Evolutionary conservation across 2,888 invertebrate genomes (phyloP), one percentile per base, ranked within the genome.

Genomic region (Clistopyga incitator): DNA sequence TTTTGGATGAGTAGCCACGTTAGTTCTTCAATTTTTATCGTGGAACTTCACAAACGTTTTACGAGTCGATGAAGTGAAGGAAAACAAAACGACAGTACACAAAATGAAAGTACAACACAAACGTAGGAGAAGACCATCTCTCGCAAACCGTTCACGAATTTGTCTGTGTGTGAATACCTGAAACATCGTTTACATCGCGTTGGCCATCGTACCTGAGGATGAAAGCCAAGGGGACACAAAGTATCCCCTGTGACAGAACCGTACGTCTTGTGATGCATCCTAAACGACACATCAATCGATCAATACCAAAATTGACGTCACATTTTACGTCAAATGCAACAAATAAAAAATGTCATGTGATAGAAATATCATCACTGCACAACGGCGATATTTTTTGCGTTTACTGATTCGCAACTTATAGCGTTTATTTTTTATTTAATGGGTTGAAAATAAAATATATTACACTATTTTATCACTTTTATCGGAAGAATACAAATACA

Each of bases 151-250:
- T 74, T 61, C 29, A 61, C 47, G 29, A 54, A 64, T 45, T 64
- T 64, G 45, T 77, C 45, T 50, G 29, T 23, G 25, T 29, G 25
- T 82, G 47, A 54, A 68, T 89, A 96, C 95, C 97, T 95, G 95
- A 98, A 98, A 94, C 98, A 98, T 89, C 98, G 95, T 94, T 98
- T 98, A 94, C 98, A 98, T 91, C 98, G 95, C 80, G 98, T 98
- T 68, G 98, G 98, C 97, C 98, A 98, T 91, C 98, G 96, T 89
- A 98, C 97, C 94, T 98, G 98, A 82, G 98, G 98, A 94, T 98
- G 98, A 94, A 98, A 98, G 64, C 98, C 98, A 92, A 98, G 94
- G 85, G 98, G 98, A 93, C 98, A 98, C 89, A 98, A 94, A 86
- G 98, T 97, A 94, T 98, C 98, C 90, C 97, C 97, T 94, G 97